A percentile compares a stretch with the other conserved stretches of the same genome.
Evolutionary conservation across 2,888 invertebrate species (phyloP).

Genomic region (Oligia fasciuncula): DNA sequence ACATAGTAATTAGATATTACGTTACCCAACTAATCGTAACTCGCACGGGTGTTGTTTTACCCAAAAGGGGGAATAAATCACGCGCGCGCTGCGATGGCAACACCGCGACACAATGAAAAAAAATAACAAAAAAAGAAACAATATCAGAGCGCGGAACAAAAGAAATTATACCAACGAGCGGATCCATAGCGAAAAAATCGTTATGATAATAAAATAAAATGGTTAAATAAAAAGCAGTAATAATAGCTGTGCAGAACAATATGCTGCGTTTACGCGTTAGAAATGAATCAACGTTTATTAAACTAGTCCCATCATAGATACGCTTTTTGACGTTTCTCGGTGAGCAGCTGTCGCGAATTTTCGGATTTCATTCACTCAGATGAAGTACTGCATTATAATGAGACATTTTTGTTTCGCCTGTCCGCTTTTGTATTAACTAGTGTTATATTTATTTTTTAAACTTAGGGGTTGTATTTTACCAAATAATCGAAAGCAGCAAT

Average conservation of each 20-base stretch:
- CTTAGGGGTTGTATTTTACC: constrained; percentile 59
- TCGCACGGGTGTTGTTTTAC: constrained; percentile 90
- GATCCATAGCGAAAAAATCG: constrained; percentile 88
- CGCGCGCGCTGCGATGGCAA: constrained; percentile 80
- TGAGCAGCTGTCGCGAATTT: constrained; percentile 85
- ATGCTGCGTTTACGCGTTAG: constrained; percentile 79
- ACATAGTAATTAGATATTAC: constrained; percentile 90
- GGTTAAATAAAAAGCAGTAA: constrained; percentile 86
- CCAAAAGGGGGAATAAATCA: constrained; percentile 89
- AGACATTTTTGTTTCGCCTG: constrained; percentile 81
- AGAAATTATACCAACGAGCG: constrained; percentile 87
- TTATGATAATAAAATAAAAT: constrained; percentile 89
- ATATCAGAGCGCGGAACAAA: constrained; percentile 88
- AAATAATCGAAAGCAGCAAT: constrained; percentile 54
- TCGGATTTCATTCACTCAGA: constrained; percentile 82
- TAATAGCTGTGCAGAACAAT: constrained; percentile 88
- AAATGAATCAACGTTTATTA: constrained; percentile 87
- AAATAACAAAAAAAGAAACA: constrained; percentile 84
- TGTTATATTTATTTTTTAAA: constrained; percentile 68
- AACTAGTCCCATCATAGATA: constrained; percentile 81
- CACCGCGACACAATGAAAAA: constrained; percentile 84
- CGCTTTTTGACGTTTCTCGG: constrained; percentile 82
- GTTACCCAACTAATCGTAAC: constrained; percentile 88
- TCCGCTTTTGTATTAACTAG: constrained; percentile 77
- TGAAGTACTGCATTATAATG: constrained; percentile 86